Conservation (phyloP, 92 coral and sea anemone genomes). For the Parazoanthus darwini region DNA sequence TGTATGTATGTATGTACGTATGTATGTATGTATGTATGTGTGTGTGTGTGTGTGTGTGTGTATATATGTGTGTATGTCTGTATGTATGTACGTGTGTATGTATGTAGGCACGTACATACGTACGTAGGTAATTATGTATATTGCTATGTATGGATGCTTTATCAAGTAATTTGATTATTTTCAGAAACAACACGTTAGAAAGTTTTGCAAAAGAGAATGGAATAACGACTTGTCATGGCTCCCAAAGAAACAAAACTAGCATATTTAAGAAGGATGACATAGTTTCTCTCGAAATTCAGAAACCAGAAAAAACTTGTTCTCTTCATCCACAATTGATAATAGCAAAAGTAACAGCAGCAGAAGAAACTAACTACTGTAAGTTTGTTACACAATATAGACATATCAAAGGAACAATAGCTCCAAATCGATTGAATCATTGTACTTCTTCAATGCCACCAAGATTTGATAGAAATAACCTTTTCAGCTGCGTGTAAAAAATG, state of each 20-base stretch:
- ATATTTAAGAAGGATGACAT: background rate
- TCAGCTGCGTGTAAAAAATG: slow-evolving; percentile 1
- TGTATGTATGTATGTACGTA: too few relatives aligned
- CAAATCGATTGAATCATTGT: slow-evolving; percentile 4
- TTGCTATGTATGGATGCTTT: too few relatives aligned
- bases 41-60: too few relatives aligned
- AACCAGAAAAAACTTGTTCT: background rate
- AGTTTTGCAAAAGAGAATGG: slow-evolving; percentile 34
- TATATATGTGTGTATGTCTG: too few relatives aligned
- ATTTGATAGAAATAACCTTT: slow-evolving; percentile 6
- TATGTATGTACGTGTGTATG: too few relatives aligned
- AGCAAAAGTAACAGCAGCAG: background rate
- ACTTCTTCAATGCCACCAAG: background rate
- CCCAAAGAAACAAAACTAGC: background rate
- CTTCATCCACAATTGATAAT: background rate
- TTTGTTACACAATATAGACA: background rate
- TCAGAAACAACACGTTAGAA: slow-evolving; percentile 5
- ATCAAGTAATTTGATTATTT: background rate
- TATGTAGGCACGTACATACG: too few relatives aligned
- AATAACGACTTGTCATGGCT: slow-evolving; percentile 31
- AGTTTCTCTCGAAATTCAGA: background rate
- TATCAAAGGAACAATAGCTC: background rate
- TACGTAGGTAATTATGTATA: too few relatives aligned
- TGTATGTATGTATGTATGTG: too few relatives aligned
- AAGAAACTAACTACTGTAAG: slow-evolving; percentile 3